Conservation (phyloP, 1,140 invertebrate species). For the Thrips palmi region DNA sequence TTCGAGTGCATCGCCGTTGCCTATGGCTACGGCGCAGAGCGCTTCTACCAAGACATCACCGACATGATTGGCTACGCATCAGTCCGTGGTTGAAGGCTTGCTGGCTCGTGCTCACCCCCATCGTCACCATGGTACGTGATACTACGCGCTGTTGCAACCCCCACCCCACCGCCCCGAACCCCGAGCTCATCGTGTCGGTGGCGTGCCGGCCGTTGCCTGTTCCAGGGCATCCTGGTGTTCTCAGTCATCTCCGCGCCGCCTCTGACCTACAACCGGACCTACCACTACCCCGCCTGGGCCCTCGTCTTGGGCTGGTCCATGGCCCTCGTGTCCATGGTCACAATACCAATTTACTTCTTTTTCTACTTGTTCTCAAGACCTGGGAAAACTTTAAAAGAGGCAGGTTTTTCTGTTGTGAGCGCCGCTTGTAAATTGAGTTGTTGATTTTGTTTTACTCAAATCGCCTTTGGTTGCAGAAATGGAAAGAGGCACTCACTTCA, state of each 20-base stretch:
- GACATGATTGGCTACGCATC: constrained; percentile 40
- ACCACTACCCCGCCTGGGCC: constrained; percentile 56
- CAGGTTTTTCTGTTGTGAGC: no score
- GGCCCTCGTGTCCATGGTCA: constrained; percentile 54
- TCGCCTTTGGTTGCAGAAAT: no score
- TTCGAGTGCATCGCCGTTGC: constrained; percentile 43
- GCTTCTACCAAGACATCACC: constrained; percentile 38
- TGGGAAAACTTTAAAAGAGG: constrained; percentile 29
- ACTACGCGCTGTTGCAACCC: no score
- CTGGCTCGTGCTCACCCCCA: constrained; percentile 39
- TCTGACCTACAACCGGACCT: constrained; percentile 39
- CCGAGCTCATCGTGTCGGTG: not conserved
- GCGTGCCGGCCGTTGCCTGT: constrained; percentile 14
- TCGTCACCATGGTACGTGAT: constrained; percentile 36
- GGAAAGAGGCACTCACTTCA: no score
- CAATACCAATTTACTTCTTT: constrained; percentile 46
- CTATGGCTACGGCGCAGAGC: constrained; percentile 40
- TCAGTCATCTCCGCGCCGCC: constrained; percentile 45
- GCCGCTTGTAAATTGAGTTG: no score
- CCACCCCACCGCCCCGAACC: not conserved
- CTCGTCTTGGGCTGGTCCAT: constrained; percentile 49
- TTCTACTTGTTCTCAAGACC: constrained; percentile 30
- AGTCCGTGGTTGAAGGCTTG: constrained; percentile 29
- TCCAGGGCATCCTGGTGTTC: constrained; percentile 50
- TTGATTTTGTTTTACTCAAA: no score